phyloP scores from a whole-genome alignment of 2,113 vertebrate species.

The Pampusana beccarii region DNA sequence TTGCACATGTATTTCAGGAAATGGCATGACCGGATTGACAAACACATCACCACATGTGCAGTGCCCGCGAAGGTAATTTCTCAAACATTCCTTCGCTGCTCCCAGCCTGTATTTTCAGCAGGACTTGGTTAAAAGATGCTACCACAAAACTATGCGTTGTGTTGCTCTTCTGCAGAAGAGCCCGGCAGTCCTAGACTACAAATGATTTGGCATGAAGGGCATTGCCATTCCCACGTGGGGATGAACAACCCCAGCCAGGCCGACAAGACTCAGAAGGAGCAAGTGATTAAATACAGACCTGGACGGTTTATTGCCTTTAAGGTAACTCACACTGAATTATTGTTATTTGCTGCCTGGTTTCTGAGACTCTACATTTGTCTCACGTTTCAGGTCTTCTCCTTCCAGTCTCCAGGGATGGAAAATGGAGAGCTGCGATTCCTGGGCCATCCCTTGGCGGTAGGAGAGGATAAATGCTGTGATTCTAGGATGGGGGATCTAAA shows the following conservation, averaged over 20 bases:
- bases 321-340: not conserved
- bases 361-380: not conserved
- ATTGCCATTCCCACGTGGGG: not conserved
- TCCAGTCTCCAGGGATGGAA: not conserved
- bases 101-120: not conserved
- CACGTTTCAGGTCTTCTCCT: not conserved
- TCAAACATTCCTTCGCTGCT: not conserved
- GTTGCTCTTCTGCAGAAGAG: not conserved
- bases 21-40: not conserved
- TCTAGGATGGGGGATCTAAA: not conserved
- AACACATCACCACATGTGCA: not conserved
- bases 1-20: not conserved
- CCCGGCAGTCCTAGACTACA: not conserved
- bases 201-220: not conserved
- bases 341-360: not conserved
- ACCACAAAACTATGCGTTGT: not conserved
- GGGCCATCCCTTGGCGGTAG: accelerated
- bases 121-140: not conserved
- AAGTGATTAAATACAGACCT: not conserved
- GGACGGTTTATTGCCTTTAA: not conserved
- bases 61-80: not conserved
- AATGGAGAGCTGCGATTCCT: not conserved
- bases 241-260: not conserved
- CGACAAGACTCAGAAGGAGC: not conserved
- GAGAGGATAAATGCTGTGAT: not conserved